These are phyloP conservation scores for Papilio helenus DNA, from an alignment of 1,140 invertebrate genomes.

Conservation along the genomic window DNA sequence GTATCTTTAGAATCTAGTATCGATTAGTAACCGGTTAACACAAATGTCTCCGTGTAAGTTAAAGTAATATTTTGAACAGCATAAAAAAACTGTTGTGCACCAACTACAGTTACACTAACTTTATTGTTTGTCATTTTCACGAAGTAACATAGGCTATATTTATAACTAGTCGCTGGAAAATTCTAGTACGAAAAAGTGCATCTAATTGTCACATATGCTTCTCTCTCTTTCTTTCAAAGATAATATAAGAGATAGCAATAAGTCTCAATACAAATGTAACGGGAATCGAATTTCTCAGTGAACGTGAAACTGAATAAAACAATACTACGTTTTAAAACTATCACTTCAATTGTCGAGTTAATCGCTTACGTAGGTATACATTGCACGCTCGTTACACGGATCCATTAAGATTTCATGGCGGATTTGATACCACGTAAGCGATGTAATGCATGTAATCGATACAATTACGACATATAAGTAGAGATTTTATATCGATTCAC, in stretches of 20 bases:
- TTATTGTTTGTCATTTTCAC: too few species aligned
- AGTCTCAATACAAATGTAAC: too few species aligned
- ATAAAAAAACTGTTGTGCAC: too few species aligned
- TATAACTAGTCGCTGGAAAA: neutral
- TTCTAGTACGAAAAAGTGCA: neutral
- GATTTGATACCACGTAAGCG: neutral
- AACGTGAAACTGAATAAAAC: neutral
- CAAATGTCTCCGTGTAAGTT: too few species aligned
- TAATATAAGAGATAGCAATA: too few species aligned
- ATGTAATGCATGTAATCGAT: conserved; percentile 23
- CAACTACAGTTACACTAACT: too few species aligned
- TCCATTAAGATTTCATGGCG: conserved; percentile 13
- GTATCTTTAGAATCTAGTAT: too few species aligned
- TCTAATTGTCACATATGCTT: neutral
- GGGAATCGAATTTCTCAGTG: too few species aligned
- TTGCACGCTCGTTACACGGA: neutral
- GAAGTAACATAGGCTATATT: neutral
- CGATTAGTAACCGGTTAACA: too few species aligned
- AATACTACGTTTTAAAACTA: neutral
- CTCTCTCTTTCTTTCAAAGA: too few species aligned
- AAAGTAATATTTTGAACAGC: too few species aligned
- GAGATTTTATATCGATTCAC: conserved; percentile 3
- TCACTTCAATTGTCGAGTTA: neutral
- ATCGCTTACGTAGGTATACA: conserved; percentile 9
- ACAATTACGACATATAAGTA: neutral